Conservation (phyloP, 92 coral and sea anemone genomes). For the Umimayanthus kanabou region DNA sequence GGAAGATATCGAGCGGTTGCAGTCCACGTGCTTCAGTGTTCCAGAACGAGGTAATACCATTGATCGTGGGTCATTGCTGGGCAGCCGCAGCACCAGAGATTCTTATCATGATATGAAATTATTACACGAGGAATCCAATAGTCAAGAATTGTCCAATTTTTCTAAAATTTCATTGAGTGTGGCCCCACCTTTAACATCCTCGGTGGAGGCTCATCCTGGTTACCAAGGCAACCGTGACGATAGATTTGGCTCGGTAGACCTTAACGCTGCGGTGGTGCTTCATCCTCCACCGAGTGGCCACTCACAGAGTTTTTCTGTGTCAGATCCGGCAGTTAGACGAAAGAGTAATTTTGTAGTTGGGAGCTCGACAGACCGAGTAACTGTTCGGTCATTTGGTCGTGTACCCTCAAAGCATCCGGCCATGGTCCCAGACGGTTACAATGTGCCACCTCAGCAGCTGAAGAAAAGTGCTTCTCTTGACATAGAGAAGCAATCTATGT, state of each 20-base stretch:
- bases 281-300: not conserved
- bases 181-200: not conserved
- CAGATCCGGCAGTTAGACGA: not conserved
- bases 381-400: not conserved
- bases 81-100: not conserved
- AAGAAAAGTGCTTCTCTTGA: slow-evolving; percentile 1
- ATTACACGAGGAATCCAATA: not conserved
- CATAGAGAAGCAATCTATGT: slow-evolving; percentile 11
- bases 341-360: not conserved
- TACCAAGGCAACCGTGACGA: slow-evolving; percentile 11
- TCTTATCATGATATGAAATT: not conserved
- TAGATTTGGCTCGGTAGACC: slow-evolving; percentile 15
- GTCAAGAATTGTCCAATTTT: slow-evolving; percentile 1
- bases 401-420: not conserved
- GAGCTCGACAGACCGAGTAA: not conserved
- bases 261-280: slow-evolving; percentile 32
- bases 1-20: slow-evolving; percentile 16
- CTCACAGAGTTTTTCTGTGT: not conserved
- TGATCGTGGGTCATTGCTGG: not conserved
- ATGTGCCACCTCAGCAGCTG: not conserved
- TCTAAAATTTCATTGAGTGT: not conserved
- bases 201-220: slow-evolving; percentile 5
- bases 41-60: not conserved
- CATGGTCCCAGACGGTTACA: not conserved
- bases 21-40: not conserved